Conservation (phyloP, 2,888 invertebrate species). For the Synanthedon vespiformis region DNA sequence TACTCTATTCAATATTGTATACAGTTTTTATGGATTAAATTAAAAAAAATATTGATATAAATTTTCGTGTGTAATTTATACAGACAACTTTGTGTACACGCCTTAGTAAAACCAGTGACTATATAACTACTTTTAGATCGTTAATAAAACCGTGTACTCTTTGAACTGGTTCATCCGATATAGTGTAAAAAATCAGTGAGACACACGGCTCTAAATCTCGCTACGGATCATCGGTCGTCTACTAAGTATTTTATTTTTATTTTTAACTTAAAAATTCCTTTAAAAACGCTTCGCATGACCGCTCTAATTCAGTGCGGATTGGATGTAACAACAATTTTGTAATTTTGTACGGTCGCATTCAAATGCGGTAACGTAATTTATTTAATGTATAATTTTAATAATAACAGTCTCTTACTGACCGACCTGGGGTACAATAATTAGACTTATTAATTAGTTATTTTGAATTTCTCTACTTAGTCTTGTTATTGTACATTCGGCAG, state of each 20-base stretch:
- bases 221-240: conserved; percentile 36
- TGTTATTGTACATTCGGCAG: too few species aligned
- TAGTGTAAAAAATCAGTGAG: conserved; percentile 37
- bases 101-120: too few species aligned
- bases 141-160: conserved; percentile 46
- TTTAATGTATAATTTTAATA: not conserved
- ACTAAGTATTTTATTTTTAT: conserved; percentile 38
- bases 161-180: conserved; percentile 58
- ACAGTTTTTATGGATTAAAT: too few species aligned
- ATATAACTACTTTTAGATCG: conserved; percentile 23
- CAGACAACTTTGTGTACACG: too few species aligned
- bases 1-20: too few species aligned
- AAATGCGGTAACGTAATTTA: not conserved
- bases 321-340: not conserved
- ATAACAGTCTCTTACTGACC: conserved; percentile 2
- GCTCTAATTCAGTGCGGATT: not conserved
- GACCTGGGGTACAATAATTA: conserved; percentile 2
- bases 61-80: too few species aligned
- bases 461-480: too few species aligned
- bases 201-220: conserved; percentile 35
- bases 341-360: not conserved
- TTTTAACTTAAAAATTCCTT: conserved; percentile 12
- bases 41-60: too few species aligned
- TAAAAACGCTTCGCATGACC: conserved; percentile 1
- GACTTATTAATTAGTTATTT: too few species aligned